phyloP scores from a whole-genome alignment of 2,113 vertebrate species.

The Percopsis transmontana region DNA sequence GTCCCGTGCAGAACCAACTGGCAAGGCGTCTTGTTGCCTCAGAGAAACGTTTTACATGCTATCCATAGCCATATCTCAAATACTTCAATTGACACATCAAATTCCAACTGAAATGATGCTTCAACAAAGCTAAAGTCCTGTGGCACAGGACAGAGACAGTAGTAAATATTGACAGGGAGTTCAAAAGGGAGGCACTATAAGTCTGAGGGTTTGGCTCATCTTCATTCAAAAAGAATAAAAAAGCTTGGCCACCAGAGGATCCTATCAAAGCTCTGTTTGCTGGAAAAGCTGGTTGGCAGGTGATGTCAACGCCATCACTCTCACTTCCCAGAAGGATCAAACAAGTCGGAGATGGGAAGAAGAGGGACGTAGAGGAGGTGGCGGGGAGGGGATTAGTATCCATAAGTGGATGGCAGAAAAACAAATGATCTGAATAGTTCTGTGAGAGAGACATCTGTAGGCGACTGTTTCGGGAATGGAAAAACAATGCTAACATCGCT shows the following conservation, averaged over 20 bases:
- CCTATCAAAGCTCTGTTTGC: slow-evolving; percentile 21
- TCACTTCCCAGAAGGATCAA: slow-evolving; percentile 46
- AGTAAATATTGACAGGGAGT: not conserved
- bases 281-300: slow-evolving; percentile 19
- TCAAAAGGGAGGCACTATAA: not conserved
- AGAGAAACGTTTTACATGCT: slow-evolving; percentile 37
- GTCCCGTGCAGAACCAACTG: slow-evolving; percentile 40
- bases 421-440: slow-evolving; percentile 38
- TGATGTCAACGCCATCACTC: slow-evolving; percentile 58
- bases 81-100: not conserved
- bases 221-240: slow-evolving; percentile 1
- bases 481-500: slow-evolving; percentile 32
- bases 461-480: slow-evolving; percentile 13
- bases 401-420: slow-evolving; percentile 51
- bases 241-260: slow-evolving; percentile 6
- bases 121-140: not conserved
- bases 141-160: not conserved
- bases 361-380: slow-evolving; percentile 48
- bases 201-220: not conserved
- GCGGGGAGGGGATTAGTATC: slow-evolving; percentile 67
- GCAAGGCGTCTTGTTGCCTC: slow-evolving; percentile 30
- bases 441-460: slow-evolving; percentile 47
- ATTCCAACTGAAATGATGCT: not conserved
- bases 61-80: slow-evolving; percentile 17
- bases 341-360: slow-evolving; percentile 42